Evolutionary conservation across 1,140 invertebrate genomes (phyloP).

Genomic region (Apis mellifera): DNA sequence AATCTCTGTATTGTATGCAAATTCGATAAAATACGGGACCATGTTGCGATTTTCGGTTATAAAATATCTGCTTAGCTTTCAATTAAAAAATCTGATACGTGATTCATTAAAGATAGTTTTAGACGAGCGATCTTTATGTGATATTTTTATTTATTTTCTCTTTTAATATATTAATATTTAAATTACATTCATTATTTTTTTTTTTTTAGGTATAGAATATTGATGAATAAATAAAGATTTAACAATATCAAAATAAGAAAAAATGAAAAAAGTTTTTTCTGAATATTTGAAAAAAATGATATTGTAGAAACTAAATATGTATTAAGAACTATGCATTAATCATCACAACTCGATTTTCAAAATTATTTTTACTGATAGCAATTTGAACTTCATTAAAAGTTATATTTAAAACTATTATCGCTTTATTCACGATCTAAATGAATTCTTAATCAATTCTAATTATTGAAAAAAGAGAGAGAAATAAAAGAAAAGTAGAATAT

Average conservation of each 20-base stretch:
- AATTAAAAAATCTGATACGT: slow-evolving; percentile 3
- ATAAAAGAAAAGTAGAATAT: slow-evolving; percentile 7
- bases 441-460: slow-evolving; percentile 14
- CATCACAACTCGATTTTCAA: slow-evolving; percentile 10
- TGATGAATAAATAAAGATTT: slow-evolving; percentile 8
- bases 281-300: slow-evolving; percentile 33
- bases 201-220: slow-evolving; percentile 3
- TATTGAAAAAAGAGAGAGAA: background rate
- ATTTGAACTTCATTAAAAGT: background rate
- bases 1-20: slow-evolving; percentile 56
- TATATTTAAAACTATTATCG: background rate
- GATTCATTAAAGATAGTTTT: slow-evolving; percentile 19
- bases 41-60: slow-evolving; percentile 13
- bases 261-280: background rate
- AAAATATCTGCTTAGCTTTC: slow-evolving; percentile 6
- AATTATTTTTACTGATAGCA: slow-evolving; percentile 36
- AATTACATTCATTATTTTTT: background rate
- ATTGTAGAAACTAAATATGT: slow-evolving; percentile 1
- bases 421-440: background rate
- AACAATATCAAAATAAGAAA: background rate
- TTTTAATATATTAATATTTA: background rate
- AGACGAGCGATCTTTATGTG: background rate
- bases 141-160: background rate
- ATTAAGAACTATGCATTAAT: slow-evolving; percentile 44
- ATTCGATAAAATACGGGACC: slow-evolving; percentile 17